Evolutionary conservation across 2,113 vertebrate species (phyloP), one percentile per base, ranked within the genome.

Genomic region (Pelecanus crispus): DNA sequence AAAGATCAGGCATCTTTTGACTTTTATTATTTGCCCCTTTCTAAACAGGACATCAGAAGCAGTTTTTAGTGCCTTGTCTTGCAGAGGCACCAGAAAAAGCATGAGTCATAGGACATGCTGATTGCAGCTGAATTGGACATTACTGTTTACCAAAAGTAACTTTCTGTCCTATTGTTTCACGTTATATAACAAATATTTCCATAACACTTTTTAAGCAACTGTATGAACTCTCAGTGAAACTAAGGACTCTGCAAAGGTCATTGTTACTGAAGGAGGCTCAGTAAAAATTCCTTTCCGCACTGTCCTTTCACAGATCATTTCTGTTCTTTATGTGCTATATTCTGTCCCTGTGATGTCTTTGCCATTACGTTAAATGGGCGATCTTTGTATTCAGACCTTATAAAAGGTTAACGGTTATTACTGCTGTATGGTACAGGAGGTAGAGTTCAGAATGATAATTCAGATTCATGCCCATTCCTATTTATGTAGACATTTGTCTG

Each of bases 351-450:
- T 61, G 68, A 94, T 89, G 36, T n/a, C 80, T 90, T 92, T 93
- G 75, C 61, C 42, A 63, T 94, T 92, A 81, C 2, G 3, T 86
- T 88, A 73, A 88, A 91, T 2, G 7, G 50, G 49, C 0, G 29
- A 89, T 91, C 88, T 89, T 86, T 91, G 83, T 89, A 89, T 79
- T 83, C 77, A 85, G 86, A 55, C 67, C 90, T 68, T 79, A 88
- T 56, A 84, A 95, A 94, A 96, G 86, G 75, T 94, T 97, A 95
- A 96, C 90, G 80, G 49, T 91, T 96, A 93, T 93, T 95, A 68
- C 90, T 90, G 73, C 68, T 81, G 11, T 67, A 63, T 75, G 68
- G 42, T 82, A 79, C 56, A 73, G 71, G 73, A 95, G 45, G 72
- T 70, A 90, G 90, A 86, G 67, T 86, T 82, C 66, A 70, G 88